Evolutionary conservation across 2,113 vertebrate species (phyloP).

Genomic region (Tragulus kanchil): DNA sequence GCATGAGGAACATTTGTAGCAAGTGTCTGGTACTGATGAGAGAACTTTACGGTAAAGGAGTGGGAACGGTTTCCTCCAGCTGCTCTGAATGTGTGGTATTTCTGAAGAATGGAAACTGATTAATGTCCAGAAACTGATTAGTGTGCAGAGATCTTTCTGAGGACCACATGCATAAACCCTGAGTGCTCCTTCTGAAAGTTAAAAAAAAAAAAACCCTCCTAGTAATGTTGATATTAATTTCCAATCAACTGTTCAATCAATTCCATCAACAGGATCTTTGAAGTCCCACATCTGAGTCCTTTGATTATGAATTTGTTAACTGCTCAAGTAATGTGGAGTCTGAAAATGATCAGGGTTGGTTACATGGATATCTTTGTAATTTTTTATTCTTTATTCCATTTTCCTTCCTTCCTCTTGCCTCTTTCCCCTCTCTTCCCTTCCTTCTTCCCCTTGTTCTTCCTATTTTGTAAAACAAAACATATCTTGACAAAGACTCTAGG

Average conservation of each 20-base stretch:
- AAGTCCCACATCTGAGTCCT: not conserved
- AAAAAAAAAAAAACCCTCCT: not conserved
- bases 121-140: not conserved
- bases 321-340: not conserved
- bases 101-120: not conserved
- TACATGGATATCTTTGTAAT: not conserved
- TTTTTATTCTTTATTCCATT: not conserved
- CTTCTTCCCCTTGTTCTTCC: not conserved
- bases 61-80: not conserved
- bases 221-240: not conserved
- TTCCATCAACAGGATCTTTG: not conserved
- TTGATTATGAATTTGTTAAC: not conserved
- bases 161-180: not conserved
- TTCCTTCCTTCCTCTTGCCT: not conserved
- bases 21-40: not conserved
- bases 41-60: not conserved
- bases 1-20: rapidly evolving
- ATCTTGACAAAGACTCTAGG: not conserved
- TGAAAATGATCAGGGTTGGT: not conserved
- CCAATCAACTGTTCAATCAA: not conserved
- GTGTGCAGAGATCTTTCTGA: not conserved
- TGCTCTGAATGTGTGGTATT: not conserved
- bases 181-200: not conserved
- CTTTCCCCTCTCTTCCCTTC: rapidly evolving
- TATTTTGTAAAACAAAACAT: not conserved